Conservation (phyloP, 2,113 vertebrate genomes). For the Lanius ludovicianus region DNA sequence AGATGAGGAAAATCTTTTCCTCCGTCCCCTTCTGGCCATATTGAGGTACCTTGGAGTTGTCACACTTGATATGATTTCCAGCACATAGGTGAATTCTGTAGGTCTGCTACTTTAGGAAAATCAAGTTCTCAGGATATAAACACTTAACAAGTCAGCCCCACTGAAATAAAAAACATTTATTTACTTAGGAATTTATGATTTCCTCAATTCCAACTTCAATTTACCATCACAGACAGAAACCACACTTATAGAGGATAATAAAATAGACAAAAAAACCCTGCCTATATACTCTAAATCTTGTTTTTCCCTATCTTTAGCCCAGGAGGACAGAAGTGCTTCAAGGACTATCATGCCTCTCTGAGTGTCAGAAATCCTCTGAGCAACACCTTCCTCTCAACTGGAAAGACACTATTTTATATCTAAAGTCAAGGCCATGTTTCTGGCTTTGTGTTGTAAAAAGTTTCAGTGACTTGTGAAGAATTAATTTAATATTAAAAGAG, state of each 20-base stretch:
- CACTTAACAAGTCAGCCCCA: background rate
- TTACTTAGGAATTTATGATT: background rate
- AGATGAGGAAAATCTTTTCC: background rate
- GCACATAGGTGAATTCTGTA: background rate
- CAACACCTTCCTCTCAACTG: background rate
- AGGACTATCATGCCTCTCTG: background rate
- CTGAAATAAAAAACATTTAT: background rate
- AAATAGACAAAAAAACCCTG: background rate
- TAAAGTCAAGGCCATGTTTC: background rate
- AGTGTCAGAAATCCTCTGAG: background rate
- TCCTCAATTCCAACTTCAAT: background rate
- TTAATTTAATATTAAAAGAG: background rate
- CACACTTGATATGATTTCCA: background rate
- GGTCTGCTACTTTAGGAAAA: background rate
- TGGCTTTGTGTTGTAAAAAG: background rate
- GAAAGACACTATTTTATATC: background rate
- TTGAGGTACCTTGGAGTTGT: background rate
- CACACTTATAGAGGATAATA: background rate
- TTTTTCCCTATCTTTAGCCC: background rate
- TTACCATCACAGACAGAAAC: background rate
- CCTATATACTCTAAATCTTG: background rate
- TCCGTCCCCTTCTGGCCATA: background rate
- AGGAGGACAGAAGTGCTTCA: background rate
- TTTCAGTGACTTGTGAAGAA: background rate
- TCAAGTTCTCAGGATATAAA: background rate